Base-by-base conservation (phyloP, 2,113 vertebrate species). In the Ammodytes marinus region DNA sequence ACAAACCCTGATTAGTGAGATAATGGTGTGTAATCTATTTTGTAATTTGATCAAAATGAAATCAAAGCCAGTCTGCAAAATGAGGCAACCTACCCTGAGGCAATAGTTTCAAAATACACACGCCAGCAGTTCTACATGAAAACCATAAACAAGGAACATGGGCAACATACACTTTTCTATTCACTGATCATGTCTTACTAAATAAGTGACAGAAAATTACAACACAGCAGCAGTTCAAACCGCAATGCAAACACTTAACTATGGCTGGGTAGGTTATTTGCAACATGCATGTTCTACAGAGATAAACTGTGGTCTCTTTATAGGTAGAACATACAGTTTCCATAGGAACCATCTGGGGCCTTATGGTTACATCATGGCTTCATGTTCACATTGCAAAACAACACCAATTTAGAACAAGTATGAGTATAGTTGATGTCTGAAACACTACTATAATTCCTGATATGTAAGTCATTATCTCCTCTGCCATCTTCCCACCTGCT, bases 321-420 rank as follows among this genome's bases (percentile, higher is more conserved):
- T 60, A 72, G 0, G 6, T 11, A 47, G 60, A 83, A 66, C 66
- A 72, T 67, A 67, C 42, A 13, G 80, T 87, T 86, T 85, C 89
- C 76, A 75, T 74, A 72, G 79, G 63, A 90, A 89, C 77, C 78
- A 77, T 77, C 39, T 11, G 50, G 58, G 3, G 54, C 50, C 57
- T 47, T 73, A 59, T 6, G 27, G 78, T 37, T 47, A 35, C 52
- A 52, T 68, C 27, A 7, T 55, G 59, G 35, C 39, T 55, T 40
- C 40, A 60, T 43, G 50, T 67, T 50, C 50, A 52, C 19, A 27
- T 54, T 11, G 59, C 52, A 13, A 40, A 66, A 65, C 50, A 63
- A 11, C 35, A 69, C 45, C 42, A 76, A 52, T 39, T 3, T 4
- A 49, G 63, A 49, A 68, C 35, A 13, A 35, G 9, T 40, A 8